Evolutionary conservation across 2,888 invertebrate genomes (phyloP), one percentile per base, ranked within the genome.

Genomic region (Acleris emargana): DNA sequence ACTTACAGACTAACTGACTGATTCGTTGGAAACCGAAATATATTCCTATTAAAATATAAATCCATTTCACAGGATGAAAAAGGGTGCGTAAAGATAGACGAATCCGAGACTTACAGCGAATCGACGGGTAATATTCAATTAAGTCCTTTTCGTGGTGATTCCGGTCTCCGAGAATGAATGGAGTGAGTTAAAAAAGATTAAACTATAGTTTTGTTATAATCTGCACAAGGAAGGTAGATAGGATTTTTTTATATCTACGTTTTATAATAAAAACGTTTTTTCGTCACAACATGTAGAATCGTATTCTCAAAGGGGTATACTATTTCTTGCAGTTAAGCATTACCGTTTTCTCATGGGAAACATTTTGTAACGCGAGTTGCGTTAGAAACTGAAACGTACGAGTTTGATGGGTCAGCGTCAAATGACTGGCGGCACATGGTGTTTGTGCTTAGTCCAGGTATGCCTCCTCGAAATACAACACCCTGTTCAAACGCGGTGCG

Each of bases 331-430:
- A 67, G 60, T 71, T 71, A 68, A 71, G 63, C 67, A 67, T 55
- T 63, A 64, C 51, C 72, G 68, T 70, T 77, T 75, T 84, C 83
- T 82, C 87, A 82, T 87, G 89, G 85, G 89, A 90, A 89, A 83
- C 74, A 84, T 83, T 79, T 77, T 81, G 89, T 80, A 88, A 89
- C 76, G 72, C 67, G 88, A 89, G 78, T 78, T 78, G 82, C 78
- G 80, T 84, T 76, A 77, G 75, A 79, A 79, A 76, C 78, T 80
- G 67, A 69, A 71, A 67, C 67, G 60, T 63, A 69, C 64, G 64
- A 67, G 76, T 74, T 74, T 78, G 81, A 83, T 84, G 79, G 83
- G 83, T 83, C 84, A 88, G 90, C 86, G 88, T 90, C 88, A 82
- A 75, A 82, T 89, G 79, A 80, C 89, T 45, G 57, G 57, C 57